Base-by-base conservation (phyloP, 30 jellyfish, hydroid and myxozoan genomes). In the Aurelia aurita region DNA sequence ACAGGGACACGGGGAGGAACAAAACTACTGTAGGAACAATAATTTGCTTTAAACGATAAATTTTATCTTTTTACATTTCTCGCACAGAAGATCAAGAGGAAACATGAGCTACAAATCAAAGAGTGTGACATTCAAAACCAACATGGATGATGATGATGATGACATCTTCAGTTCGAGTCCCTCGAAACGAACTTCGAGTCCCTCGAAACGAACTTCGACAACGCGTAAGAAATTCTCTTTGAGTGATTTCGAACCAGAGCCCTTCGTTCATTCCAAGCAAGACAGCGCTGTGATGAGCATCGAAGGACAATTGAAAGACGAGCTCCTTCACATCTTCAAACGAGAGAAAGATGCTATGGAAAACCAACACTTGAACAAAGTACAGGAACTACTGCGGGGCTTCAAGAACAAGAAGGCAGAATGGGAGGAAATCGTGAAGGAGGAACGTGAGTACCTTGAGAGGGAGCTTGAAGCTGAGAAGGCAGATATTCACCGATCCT, bases 341-440 rank as follows among this genome's bases (percentile, higher is more conserved):
- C 80, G 99, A 57, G 99, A 94, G 85, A 94, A 74, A 59, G 97
- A 94, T 1, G 64, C 95, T 32, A 88, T 94, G 96, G 99, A 94
- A 54, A 69, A 78, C 78, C 94, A 88, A 20, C 84, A 88, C 57
- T 53, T 64, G 21, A 57, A 51, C 77, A 94, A 88, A 54, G 90
- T 94, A 18, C 95, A 88, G 46, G 94, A 78, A 44, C 92, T 94
- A 28, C 86, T 94, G 65, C 80, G 90, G 64, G 92, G 97, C 3
- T 94, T 94, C 61, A 88, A 89, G 45, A 65, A 31, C 15, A 94
- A 94, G 77, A 94, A 94, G 75, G 74, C 77, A 2, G 99, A 94
- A 51, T 94, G 99, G 99, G 99, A 94, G 65, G 87, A 73, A 32
- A 75, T 94, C 69, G 99, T 94, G 79, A 77, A 58, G 46, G 90